Conservation (phyloP, 2,113 vertebrate genomes). For the Oxygymnocypris stewartii region DNA sequence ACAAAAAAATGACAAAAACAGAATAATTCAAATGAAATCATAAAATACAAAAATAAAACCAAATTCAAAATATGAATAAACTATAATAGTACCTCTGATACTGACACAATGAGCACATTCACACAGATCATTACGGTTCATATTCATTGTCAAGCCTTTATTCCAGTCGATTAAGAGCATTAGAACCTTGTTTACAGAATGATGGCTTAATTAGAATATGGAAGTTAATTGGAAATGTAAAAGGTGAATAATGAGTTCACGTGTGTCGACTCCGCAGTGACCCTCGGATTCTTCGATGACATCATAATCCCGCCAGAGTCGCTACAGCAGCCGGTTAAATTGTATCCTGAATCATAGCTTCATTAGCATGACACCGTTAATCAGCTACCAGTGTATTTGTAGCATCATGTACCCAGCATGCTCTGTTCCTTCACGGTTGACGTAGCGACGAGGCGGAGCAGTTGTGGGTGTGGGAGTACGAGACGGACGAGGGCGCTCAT, state of each 20-base stretch:
- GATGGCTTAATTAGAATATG: neutral
- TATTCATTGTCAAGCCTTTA: neutral
- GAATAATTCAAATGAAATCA: neutral
- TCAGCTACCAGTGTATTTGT: neutral
- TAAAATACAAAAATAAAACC: too few relatives aligned
- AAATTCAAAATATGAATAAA: too few relatives aligned
- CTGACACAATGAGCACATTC: neutral
- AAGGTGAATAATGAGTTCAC: neutral
- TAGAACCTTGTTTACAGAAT: neutral
- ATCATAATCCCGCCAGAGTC: constrained; percentile 93
- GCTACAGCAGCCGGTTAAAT: constrained; percentile 92
- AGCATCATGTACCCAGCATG: neutral
- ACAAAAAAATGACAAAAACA: neutral
- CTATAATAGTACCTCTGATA: neutral
- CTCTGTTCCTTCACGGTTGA: constrained; percentile 70
- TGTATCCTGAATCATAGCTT: constrained; percentile 82
- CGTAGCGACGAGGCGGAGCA: constrained; percentile 92
- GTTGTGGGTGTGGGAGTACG: constrained; percentile 98
- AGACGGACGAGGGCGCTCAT: constrained; percentile 95
- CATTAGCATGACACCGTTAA: neutral
- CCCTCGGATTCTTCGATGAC: constrained; percentile 93
- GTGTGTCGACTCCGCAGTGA: constrained; percentile 76
- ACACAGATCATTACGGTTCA: neutral
- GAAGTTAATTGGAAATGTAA: neutral
- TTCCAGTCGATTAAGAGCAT: neutral